Conservation (phyloP, 2,113 vertebrate species). For the Pelobates fuscus region DNA sequence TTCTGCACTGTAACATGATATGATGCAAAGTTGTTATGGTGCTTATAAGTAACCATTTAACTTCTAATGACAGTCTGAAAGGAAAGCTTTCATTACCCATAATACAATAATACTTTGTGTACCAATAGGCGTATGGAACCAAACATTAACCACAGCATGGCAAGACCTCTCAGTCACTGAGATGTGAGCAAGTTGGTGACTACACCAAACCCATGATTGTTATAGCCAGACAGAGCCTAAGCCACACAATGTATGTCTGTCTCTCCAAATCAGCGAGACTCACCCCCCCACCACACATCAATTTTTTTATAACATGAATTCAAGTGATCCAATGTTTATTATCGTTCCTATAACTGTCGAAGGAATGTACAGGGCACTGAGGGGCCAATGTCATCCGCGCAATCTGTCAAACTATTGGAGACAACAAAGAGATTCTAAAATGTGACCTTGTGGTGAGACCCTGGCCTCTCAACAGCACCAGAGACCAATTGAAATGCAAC, state of each 20-base stretch:
- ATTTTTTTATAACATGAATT: not conserved
- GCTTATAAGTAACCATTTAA: too few relatives aligned
- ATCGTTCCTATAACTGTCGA: not conserved
- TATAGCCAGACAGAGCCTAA: not conserved
- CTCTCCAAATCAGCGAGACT: not conserved
- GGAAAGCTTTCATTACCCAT: not conserved
- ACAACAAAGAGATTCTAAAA: not conserved
- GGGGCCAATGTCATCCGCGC: conserved; percentile 9
- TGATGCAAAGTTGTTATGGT: too few relatives aligned
- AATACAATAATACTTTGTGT: not conserved
- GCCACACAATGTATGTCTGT: not conserved
- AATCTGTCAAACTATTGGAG: not conserved
- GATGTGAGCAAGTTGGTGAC: not conserved
- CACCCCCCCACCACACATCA: not conserved
- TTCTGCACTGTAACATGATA: too few relatives aligned
- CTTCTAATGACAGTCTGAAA: too few relatives aligned
- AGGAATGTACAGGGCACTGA: conserved; percentile 10
- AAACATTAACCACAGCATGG: conserved; percentile 1
- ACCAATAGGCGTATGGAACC: not conserved
- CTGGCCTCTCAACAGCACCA: not conserved
- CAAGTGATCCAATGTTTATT: not conserved
- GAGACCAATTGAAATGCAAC: not conserved
- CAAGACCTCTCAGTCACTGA: not conserved
- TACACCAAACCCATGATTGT: not conserved
- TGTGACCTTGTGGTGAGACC: not conserved